Evolutionary conservation across 2,797 vertebrate genomes (phyloP).

Genomic region (Danio kyathit): DNA sequence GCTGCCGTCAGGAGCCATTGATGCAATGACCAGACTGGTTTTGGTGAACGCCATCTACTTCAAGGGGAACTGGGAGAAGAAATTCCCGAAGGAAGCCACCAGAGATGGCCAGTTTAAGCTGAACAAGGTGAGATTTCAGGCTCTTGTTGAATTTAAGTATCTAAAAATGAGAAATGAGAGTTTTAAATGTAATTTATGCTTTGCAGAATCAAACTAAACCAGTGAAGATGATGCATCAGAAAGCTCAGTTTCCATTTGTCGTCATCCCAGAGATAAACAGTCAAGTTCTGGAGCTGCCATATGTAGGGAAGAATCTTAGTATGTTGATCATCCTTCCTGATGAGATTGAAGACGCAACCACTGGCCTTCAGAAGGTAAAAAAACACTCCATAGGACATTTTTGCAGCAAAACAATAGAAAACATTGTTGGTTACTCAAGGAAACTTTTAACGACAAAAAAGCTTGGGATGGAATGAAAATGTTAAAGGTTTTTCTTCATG

Average conservation of each 20-base stretch:
- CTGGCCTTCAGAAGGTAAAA: slow-evolving; percentile 81
- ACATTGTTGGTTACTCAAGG: no score
- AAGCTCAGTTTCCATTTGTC: slow-evolving; percentile 74
- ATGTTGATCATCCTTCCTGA: slow-evolving; percentile 88
- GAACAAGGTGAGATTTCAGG: slow-evolving; percentile 69
- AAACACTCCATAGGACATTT: no score
- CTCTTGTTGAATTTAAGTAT: neutral
- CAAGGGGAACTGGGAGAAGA: slow-evolving; percentile 75
- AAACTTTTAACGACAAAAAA: no score
- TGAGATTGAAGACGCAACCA: slow-evolving; percentile 76
- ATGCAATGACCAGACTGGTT: slow-evolving; percentile 67
- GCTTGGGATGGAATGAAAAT: no score
- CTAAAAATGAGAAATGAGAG: neutral
- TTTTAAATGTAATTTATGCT: neutral
- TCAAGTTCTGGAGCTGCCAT: slow-evolving; percentile 89
- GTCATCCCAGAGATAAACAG: slow-evolving; percentile 75
- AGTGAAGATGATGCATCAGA: slow-evolving; percentile 89
- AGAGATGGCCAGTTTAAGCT: slow-evolving; percentile 66
- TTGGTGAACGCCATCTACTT: slow-evolving; percentile 82
- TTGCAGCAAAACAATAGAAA: no score
- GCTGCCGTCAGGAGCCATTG: slow-evolving; percentile 43
- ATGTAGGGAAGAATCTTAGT: slow-evolving; percentile 80
- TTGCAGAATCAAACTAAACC: slow-evolving; percentile 76
- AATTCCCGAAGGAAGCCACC: slow-evolving; percentile 65
- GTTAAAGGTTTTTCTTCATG: no score